Evolutionary conservation across 2,113 vertebrate species (phyloP), one percentile per base, ranked within the genome.

Genomic region (Seriola quinqueradiata): DNA sequence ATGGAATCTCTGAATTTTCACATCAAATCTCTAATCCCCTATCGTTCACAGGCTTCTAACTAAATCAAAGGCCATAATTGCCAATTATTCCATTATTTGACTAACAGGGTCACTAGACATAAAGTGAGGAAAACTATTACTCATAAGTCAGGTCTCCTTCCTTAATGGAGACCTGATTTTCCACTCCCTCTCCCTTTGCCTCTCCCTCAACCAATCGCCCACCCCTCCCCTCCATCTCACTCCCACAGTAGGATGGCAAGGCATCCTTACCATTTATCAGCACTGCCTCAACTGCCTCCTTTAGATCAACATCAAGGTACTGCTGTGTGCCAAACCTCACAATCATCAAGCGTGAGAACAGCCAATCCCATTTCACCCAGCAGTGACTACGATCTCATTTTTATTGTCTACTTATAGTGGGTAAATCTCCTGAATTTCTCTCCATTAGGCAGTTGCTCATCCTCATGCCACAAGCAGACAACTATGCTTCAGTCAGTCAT

Each of bases 41-140:
- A 48, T 64, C 69, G 54, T 54, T 72, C 58, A 14, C 38, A 50
- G 40, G 70, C 66, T 50, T 70, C 64, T 55, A 48, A 60, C 14
- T 70, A 40, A 87, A 73, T 63, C 13, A 73, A 79, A 69, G 60
- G 6, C 78, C 6, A 17, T 70, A 68, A 65, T 74, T 81, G 79
- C n/a, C 44, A 76, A 73, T 80, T 85, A 83, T 69, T 55, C 19
- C 69, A 52, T 48, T 83, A 70, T 85, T 71, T 86, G 36, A 70
- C 19, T 70, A 75, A 81, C 58, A 46, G 67, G 57, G 40, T 81
- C 69, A 79, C 69, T 71, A 38, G 46, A 66, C 32, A 61, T 68
- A 67, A 54, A 52, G 40, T 54, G 32, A 74, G 63, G 48, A 87
- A 80, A 80, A 64, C 21, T 74, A 32, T 74, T 77, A 38, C 34